These are phyloP conservation scores for Melanotaenia parkinsoni DNA, from an alignment of 2,797 vertebrate genomes.

Conservation along the genomic window DNA sequence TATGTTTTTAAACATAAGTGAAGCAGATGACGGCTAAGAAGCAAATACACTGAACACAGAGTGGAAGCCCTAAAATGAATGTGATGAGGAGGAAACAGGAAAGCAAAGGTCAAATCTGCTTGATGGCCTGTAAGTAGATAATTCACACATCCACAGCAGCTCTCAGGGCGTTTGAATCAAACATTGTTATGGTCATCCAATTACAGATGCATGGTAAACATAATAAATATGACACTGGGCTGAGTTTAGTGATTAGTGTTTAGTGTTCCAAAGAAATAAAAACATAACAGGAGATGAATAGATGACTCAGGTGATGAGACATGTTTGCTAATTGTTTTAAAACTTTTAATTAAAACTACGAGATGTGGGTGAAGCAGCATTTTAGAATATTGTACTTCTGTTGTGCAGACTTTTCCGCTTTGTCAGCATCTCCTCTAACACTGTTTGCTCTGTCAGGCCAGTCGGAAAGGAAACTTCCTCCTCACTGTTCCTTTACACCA, in stretches of 20 bases:
- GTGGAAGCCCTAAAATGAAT: background rate
- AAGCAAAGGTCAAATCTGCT: constrained; percentile 75
- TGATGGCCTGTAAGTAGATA: constrained; percentile 61
- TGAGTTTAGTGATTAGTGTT: background rate
- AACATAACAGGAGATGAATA: background rate
- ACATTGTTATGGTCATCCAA: background rate
- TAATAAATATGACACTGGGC: background rate
- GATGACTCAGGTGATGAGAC: background rate
- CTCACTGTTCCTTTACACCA: constrained; percentile 5
- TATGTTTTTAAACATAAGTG: background rate
- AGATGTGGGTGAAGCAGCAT: background rate
- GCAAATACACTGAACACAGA: background rate
- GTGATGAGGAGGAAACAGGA: constrained; percentile 73
- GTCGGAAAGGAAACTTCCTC: constrained; percentile 52
- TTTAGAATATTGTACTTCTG: background rate
- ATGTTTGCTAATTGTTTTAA: background rate
- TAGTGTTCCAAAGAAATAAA: background rate
- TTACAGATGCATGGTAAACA: background rate
- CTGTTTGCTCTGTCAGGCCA: constrained; percentile 2
- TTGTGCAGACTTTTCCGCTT: constrained; percentile 44
- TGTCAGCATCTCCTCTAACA: constrained; percentile 43
- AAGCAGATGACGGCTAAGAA: background rate
- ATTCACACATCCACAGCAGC: background rate
- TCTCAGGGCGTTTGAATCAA: background rate
- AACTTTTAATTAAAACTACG: background rate